phyloP scores from a whole-genome alignment of 2,888 invertebrate species.

The Leucophora obtusa region DNA sequence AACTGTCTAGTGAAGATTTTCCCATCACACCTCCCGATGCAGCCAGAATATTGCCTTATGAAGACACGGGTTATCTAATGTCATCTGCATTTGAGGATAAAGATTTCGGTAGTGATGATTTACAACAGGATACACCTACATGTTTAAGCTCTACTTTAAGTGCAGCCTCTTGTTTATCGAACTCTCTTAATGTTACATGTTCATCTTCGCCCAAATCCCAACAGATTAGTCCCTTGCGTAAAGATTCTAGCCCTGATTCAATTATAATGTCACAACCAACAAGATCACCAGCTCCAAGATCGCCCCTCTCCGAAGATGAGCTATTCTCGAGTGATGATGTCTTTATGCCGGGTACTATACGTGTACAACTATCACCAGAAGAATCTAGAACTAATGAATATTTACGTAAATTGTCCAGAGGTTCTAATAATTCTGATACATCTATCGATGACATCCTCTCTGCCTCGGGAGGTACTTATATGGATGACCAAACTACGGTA shows the following conservation, averaged over 20 bases:
- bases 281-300: constrained; percentile 82
- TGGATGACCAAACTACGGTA: constrained; percentile 81
- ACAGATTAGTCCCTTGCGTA: constrained; percentile 67
- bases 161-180: constrained; percentile 76
- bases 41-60: constrained; percentile 77
- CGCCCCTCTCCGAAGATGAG: constrained; percentile 83
- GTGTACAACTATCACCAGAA: constrained; percentile 81
- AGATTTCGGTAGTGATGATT: constrained; percentile 72
- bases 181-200: constrained; percentile 75
- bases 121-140: constrained; percentile 72
- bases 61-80: constrained; percentile 77
- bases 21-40: constrained; percentile 70
- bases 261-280: constrained; percentile 83
- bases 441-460: constrained; percentile 83
- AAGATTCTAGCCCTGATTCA: constrained; percentile 76
- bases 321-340: constrained; percentile 82
- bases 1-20: constrained; percentile 76
- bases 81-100: constrained; percentile 74
- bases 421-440: constrained; percentile 83
- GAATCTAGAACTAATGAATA: constrained; percentile 78
- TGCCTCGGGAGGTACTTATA: constrained; percentile 79
- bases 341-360: constrained; percentile 81
- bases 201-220: constrained; percentile 73
- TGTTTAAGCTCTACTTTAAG: constrained; percentile 76
- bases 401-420: constrained; percentile 76